Percentiles rank a stretch among this genome's conserved stretches.
Conservation (phyloP, 2,113 vertebrate species). For the Ploceus nigricollis region DNA sequence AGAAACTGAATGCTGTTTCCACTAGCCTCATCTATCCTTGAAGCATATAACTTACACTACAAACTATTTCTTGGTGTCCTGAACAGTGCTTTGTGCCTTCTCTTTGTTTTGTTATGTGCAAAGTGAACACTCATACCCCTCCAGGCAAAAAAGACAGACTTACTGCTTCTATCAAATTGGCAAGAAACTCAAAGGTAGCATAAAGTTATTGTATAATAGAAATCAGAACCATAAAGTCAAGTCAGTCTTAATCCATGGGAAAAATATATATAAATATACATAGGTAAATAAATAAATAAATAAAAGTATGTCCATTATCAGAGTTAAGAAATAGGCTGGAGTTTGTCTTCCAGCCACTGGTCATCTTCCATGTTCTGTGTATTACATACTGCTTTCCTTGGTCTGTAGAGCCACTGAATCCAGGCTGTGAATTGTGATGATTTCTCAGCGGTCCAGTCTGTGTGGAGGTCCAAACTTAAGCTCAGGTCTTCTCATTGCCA, state of each 20-base stretch:
- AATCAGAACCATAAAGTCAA: background rate
- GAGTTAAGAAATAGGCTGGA: background rate
- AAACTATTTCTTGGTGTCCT: background rate
- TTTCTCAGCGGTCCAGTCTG: background rate
- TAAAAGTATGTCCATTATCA: background rate
- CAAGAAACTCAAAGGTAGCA: background rate
- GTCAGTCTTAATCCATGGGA: background rate
- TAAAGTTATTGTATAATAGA: background rate
- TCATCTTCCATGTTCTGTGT: background rate
- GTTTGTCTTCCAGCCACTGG: background rate
- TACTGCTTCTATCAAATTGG: background rate
- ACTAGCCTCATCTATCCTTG: background rate
- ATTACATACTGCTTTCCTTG: background rate
- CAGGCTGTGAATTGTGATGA: background rate
- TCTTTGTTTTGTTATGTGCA: background rate
- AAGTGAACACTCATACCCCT: background rate
- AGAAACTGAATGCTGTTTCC: background rate
- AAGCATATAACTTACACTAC: background rate
- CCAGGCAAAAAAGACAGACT: background rate
- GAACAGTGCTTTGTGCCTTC: background rate
- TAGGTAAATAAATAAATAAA: background rate
- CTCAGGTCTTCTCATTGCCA: background rate
- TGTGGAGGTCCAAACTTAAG: background rate
- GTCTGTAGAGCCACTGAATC: background rate
- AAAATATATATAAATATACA: background rate